Base-by-base conservation (phyloP, 2,797 vertebrate species). In the Parauchenoglanis ngamensis region DNA sequence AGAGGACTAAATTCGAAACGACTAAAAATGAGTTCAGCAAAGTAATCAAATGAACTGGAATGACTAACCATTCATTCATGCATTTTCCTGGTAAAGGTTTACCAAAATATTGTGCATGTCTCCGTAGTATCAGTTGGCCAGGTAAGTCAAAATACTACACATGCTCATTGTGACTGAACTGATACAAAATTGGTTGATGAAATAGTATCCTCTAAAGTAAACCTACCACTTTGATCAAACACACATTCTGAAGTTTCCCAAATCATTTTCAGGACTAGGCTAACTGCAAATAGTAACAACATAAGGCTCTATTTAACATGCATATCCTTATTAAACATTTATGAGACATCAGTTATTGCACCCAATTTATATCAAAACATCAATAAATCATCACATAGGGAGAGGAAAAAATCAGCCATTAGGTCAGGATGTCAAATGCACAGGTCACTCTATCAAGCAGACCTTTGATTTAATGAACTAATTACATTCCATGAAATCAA, bases 311-410 rank as follows among this genome's bases (percentile, higher is more conserved):
- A 84, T 83, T 83, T 31, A 70, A 83, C 79, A 87, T 86, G 85
- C 79, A 85, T 83, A 87, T 85, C 44, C 28, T 56, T 78, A 84
- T 56, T 85, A 63, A 84, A n/a, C 82, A 84, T 73, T 86, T 35
- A 89, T 79, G 28, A 84, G 28, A 80, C 85, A 90, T 70, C 35
- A 83, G 72, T 79, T 87, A 87, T 79, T 75, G 25, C 61, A 85
- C 40, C 61, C 78, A 87, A 84, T 75, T 56, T 73, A 76, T 89
- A 40, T 61, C 57, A 87, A 52, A 59, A 68, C 7, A 85, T 57
- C 49, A 19, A 87, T 77, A 83, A 49, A 68, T 35, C n/a, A 72
- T 86, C 13, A 88, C 46, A 82, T 75, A 44, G 77, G 59, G 59
- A 63, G 35, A 59, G 19, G 5, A 6, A n/a, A 23, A 75, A 68